Conservation (phyloP, 2,888 invertebrate genomes). For the Scaptomyza caliginosa region DNA sequence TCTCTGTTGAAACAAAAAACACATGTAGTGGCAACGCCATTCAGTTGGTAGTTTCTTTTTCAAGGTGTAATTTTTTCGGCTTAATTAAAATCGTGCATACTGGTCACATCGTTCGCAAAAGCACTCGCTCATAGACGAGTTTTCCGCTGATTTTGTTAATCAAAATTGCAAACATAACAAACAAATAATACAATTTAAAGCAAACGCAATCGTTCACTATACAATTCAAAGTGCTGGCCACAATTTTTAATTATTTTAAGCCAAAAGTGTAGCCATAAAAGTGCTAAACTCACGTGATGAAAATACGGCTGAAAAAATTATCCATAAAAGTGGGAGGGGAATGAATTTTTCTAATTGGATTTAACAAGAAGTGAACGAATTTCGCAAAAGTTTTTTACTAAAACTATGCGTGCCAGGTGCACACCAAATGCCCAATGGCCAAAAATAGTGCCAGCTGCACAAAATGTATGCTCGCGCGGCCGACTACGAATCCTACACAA, state of each 20-base stretch:
- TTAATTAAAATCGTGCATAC: constrained; percentile 7
- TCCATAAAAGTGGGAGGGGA: constrained; percentile 59
- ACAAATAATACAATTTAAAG: constrained; percentile 57
- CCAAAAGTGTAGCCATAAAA: constrained; percentile 9
- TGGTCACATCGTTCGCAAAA: constrained; percentile 46
- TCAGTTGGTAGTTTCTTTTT: constrained; percentile 7
- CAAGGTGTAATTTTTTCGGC: background rate
- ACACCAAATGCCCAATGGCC: constrained; percentile 18
- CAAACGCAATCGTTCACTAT: constrained; percentile 31
- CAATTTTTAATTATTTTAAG: constrained; percentile 29
- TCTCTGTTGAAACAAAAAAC: background rate
- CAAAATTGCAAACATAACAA: constrained; percentile 56
- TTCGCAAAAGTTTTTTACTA: background rate
- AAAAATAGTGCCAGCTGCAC: constrained; percentile 17
- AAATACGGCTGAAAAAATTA: constrained; percentile 59
- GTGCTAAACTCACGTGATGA: constrained; percentile 73
- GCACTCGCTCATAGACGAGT: constrained; percentile 52
- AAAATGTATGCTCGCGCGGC: constrained; percentile 56
- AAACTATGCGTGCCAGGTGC: constrained; percentile 28
- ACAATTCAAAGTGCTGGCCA: constrained; percentile 37
- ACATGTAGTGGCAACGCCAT: constrained; percentile 25
- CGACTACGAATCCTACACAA: constrained; percentile 54
- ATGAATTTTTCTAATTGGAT: constrained; percentile 68
- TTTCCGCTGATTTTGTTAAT: constrained; percentile 62
- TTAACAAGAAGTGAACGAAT: constrained; percentile 33